These are phyloP conservation scores for Nephrotoma appendiculata DNA, from an alignment of 2,888 invertebrate genomes.

Conservation along the genomic window DNA sequence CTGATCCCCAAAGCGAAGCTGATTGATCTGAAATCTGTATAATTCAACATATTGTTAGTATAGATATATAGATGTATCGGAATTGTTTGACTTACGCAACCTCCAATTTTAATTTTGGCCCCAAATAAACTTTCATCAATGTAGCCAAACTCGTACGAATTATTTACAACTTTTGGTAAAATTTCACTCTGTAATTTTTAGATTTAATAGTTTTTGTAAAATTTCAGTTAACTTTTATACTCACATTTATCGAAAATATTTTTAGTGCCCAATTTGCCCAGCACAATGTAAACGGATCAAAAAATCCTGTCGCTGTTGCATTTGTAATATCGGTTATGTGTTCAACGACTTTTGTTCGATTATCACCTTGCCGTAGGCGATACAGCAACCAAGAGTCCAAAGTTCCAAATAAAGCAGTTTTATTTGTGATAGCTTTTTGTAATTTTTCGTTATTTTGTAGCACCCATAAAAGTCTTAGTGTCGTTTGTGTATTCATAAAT, in stretches of 20 bases:
- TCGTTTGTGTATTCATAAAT: conserved; percentile 72
- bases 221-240: conserved; percentile 7
- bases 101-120: conserved; percentile 56
- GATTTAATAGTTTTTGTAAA: background rate
- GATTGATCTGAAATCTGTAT: conserved; percentile 49
- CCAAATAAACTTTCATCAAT: conserved; percentile 57
- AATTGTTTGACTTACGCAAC: conserved; percentile 45
- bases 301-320: conserved; percentile 84
- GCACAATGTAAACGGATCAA: conserved; percentile 76
- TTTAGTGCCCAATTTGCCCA: conserved; percentile 66
- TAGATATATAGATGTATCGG: background rate
- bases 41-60: background rate
- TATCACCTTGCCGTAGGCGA: conserved; percentile 43
- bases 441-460: conserved; percentile 56
- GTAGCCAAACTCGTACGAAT: conserved; percentile 57
- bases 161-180: conserved; percentile 68
- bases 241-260: conserved; percentile 47
- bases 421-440: conserved; percentile 43
- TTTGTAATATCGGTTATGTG: conserved; percentile 84
- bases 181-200: conserved; percentile 41
- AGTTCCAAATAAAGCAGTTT: conserved; percentile 67
- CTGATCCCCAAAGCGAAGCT: conserved; percentile 77
- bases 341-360: conserved; percentile 18
- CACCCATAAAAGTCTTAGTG: conserved; percentile 63
- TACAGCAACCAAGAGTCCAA: conserved; percentile 89